phyloP scores from a whole-genome alignment of 2,888 invertebrate genomes.

The Eutolmus rufibarbis region DNA sequence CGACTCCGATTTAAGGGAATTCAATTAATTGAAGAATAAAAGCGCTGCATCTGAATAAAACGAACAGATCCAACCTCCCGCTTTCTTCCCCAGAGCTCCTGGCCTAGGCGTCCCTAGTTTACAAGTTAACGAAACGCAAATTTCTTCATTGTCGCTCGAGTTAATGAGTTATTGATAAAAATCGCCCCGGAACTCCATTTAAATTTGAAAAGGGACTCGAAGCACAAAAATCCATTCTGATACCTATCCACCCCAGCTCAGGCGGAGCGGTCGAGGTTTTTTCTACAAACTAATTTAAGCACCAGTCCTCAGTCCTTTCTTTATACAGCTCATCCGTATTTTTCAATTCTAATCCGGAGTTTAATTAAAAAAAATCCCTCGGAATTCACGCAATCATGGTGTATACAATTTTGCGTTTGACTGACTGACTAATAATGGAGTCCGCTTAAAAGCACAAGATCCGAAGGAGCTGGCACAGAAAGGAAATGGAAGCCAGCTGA shows the following conservation, averaged over 20 bases:
- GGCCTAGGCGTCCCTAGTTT: neutral
- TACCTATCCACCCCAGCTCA: neutral
- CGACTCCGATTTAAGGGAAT: neutral
- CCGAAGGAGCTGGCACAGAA: neutral
- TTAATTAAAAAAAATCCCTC: slow-evolving; percentile 32
- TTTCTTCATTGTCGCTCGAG: slow-evolving; percentile 33
- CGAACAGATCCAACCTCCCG: neutral
- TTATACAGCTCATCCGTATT: slow-evolving; percentile 22
- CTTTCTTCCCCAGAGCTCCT: neutral
- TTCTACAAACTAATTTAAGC: slow-evolving; percentile 10
- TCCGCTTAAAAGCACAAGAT: neutral
- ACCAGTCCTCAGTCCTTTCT: neutral
- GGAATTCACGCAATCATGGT: slow-evolving; percentile 22
- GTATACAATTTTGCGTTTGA: slow-evolving; percentile 40
- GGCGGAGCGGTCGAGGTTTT: neutral
- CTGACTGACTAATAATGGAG: slow-evolving; percentile 30
- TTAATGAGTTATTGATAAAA: slow-evolving; percentile 42
- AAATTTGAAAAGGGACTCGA: slow-evolving; percentile 35
- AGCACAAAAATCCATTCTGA: neutral
- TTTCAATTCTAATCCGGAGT: slow-evolving; percentile 37
- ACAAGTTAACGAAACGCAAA: slow-evolving; percentile 24
- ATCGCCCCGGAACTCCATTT: slow-evolving; percentile 31
- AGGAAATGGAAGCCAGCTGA: neutral
- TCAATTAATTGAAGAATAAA: neutral
- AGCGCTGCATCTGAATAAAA: neutral